Conservation (phyloP, 2,888 invertebrate genomes). For the Luffia ferchaultella region DNA sequence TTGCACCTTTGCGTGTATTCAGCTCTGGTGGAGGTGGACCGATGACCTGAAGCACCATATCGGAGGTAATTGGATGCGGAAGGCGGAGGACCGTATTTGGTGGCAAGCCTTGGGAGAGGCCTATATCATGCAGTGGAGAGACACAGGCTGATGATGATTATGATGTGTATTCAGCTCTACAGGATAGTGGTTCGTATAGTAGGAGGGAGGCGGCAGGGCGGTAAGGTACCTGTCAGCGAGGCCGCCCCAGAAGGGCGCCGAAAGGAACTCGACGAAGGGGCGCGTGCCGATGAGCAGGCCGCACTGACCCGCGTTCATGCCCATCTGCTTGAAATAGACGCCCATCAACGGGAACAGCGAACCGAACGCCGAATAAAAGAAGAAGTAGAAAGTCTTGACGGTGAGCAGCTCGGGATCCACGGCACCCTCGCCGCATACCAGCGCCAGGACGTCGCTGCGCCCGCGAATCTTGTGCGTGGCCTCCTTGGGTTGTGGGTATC, state of each 20-base stretch:
- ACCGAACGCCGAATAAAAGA: conserved; percentile 99
- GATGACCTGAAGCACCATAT: too few species aligned
- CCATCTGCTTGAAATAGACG: conserved; percentile 99
- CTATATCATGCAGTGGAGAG: too few species aligned
- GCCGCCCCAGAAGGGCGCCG: conserved; percentile 98
- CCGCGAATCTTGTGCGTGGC: conserved; percentile 91
- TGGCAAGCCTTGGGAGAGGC: too few species aligned
- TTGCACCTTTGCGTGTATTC: too few species aligned
- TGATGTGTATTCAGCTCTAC: too few species aligned
- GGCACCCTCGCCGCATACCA: conserved; percentile 78
- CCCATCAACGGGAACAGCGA: conserved; percentile 98
- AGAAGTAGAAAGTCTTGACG: conserved; percentile 98
- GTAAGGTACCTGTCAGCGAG: conserved; percentile 81
- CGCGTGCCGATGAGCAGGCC: conserved; percentile 94
- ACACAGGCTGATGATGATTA: too few species aligned
- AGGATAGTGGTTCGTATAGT: too few species aligned
- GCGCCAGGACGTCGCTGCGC: conserved; percentile 83
- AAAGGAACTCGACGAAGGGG: conserved; percentile 96
- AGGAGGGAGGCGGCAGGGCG: too few species aligned
- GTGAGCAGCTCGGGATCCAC: conserved; percentile 92
- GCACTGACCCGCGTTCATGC: conserved; percentile 97
- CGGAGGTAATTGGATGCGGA: too few species aligned
- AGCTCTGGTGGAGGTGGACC: too few species aligned
- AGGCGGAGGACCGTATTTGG: too few species aligned
- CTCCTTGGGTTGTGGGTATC: conserved; percentile 87